phyloP scores from a whole-genome alignment of 2,888 invertebrate species.

The Zeuzera pyrina region DNA sequence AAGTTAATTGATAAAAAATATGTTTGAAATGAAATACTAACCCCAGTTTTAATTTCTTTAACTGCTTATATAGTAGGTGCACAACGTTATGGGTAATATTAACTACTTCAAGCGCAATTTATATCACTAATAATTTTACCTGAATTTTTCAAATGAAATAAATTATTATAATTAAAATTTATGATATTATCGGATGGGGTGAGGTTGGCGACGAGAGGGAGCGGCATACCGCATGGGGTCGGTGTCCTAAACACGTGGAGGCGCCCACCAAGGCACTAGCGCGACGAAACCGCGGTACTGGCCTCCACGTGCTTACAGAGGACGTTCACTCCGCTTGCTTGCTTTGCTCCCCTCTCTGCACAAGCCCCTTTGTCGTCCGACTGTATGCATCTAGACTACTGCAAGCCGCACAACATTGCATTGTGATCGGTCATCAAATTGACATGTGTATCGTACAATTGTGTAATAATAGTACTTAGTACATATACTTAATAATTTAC shows the following conservation, averaged over 20 bases:
- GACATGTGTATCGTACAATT: too few species aligned
- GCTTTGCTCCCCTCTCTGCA: constrained; percentile 32
- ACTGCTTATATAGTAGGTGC: too few species aligned
- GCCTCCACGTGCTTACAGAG: constrained; percentile 61
- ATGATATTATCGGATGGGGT: background rate
- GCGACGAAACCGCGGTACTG: constrained; percentile 54
- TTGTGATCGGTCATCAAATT: constrained; percentile 51
- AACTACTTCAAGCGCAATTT: too few species aligned
- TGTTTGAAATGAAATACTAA: too few species aligned
- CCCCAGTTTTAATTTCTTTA: too few species aligned
- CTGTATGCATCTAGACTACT: constrained; percentile 54
- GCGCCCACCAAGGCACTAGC: constrained; percentile 56
- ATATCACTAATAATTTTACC: too few species aligned
- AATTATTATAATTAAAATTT: background rate
- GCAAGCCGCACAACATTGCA: constrained; percentile 56
- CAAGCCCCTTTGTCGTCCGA: constrained; percentile 14
- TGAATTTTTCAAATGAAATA: too few species aligned
- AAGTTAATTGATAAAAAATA: too few species aligned
- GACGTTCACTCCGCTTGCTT: constrained; percentile 44
- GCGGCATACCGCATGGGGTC: constrained; percentile 25
- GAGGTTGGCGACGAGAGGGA: constrained; percentile 17
- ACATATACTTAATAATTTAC: background rate
- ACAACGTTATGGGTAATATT: too few species aligned
- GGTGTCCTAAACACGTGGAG: constrained; percentile 66
- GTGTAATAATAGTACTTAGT: too few species aligned